Evolutionary conservation across 2,888 invertebrate species (phyloP).

Genomic region (Melieria crassipennis): DNA sequence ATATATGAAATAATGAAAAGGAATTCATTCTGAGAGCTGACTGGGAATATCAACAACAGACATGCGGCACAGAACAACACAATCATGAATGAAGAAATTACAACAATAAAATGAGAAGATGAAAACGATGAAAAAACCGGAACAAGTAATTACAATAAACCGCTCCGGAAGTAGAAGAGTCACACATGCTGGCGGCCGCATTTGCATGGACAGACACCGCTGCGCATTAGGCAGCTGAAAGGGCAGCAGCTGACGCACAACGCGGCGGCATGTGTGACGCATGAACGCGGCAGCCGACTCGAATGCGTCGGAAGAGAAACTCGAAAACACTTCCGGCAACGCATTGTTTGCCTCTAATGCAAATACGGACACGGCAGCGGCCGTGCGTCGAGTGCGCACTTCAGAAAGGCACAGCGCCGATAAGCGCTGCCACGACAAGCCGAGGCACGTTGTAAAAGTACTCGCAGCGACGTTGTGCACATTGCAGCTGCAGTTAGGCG

Average conservation of each 20-base stretch:
- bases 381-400: too few relatives aligned
- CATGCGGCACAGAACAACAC: background rate
- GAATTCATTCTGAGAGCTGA: too few relatives aligned
- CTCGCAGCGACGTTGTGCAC: too few relatives aligned
- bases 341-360: too few relatives aligned
- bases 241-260: conserved; percentile 9
- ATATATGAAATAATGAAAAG: too few relatives aligned
- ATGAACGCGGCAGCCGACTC: background rate
- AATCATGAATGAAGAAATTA: too few relatives aligned
- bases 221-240: background rate
- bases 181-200: conserved; percentile 12
- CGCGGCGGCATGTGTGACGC: background rate
- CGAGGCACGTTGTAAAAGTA: too few relatives aligned
- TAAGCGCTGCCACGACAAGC: too few relatives aligned
- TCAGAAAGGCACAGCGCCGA: too few relatives aligned
- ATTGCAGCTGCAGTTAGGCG: background rate
- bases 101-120: background rate
- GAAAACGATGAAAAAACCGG: conserved; percentile 48
- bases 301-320: background rate
- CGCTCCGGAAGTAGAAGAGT: conserved; percentile 45
- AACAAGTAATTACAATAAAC: conserved; percentile 59
- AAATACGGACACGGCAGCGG: too few relatives aligned
- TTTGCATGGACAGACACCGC: too few relatives aligned
- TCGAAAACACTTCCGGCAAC: too few relatives aligned
- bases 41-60: background rate